phyloP scores from a whole-genome alignment of 2,888 invertebrate genomes.

The Rhagonycha fulva region DNA sequence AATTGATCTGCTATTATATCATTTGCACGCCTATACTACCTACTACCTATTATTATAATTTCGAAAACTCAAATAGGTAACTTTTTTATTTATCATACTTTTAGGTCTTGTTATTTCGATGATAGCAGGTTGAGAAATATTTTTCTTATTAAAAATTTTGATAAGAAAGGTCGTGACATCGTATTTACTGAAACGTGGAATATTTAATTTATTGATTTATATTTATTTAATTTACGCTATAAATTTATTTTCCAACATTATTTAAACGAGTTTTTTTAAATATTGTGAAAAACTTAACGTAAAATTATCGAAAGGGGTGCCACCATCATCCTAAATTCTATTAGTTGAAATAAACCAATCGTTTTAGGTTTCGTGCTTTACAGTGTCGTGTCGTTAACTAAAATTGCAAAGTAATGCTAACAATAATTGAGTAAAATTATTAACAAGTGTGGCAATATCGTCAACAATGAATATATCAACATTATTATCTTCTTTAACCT shows the following conservation, averaged over 20 bases:
- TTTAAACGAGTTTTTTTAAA: not conserved
- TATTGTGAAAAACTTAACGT: too few relatives aligned
- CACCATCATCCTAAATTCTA: too few relatives aligned
- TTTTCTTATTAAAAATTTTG: conserved; percentile 24
- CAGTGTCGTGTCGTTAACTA: not conserved
- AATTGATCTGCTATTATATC: not conserved
- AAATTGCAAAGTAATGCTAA: not conserved
- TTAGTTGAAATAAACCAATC: too few relatives aligned
- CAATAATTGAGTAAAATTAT: not conserved
- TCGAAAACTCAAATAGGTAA: not conserved
- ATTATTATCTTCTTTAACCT: not conserved
- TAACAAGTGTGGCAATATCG: not conserved
- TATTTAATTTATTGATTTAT: conserved; percentile 8
- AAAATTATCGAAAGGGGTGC: too few relatives aligned
- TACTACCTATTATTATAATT: too few relatives aligned
- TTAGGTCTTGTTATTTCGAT: not conserved
- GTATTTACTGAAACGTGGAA: conserved; percentile 8
- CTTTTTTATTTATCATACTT: not conserved
- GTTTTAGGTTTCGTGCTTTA: not conserved
- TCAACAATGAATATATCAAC: not conserved
- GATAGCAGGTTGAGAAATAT: conserved; percentile 12
- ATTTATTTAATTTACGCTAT: not conserved
- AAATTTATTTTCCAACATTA: not conserved
- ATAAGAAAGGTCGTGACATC: conserved; percentile 28
- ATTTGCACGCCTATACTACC: too few relatives aligned